Evolutionary conservation across 1,140 invertebrate genomes (phyloP).

Genomic region (Helicoverpa zea): DNA sequence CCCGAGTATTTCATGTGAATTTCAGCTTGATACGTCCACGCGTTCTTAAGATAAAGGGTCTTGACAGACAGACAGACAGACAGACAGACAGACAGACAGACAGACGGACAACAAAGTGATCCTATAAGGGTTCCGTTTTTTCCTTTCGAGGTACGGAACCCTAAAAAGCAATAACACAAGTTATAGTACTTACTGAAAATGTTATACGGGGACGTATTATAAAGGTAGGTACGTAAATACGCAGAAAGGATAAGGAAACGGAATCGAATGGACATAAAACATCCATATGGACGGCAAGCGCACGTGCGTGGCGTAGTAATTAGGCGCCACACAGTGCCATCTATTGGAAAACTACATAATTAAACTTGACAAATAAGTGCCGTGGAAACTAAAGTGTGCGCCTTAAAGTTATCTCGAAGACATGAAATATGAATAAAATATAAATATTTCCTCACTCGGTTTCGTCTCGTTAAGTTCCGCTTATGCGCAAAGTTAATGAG

Average conservation of each 20-base stretch:
- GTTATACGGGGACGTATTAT: slow-evolving; percentile 1
- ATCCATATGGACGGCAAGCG: slow-evolving; percentile 16
- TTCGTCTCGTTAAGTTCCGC: slow-evolving; percentile 52
- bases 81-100: too few relatives aligned
- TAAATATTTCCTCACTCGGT: slow-evolving; percentile 46
- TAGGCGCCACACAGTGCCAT: slow-evolving; percentile 29
- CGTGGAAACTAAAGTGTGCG: slow-evolving; percentile 45
- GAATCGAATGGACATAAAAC: slow-evolving; percentile 23
- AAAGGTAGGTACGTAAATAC: slow-evolving; percentile 1
- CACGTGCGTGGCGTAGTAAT: slow-evolving; percentile 33
- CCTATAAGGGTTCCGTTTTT: too few relatives aligned
- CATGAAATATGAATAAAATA: slow-evolving; percentile 52
- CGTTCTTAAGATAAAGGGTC: too few relatives aligned
- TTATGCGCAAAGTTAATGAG: slow-evolving; percentile 67
- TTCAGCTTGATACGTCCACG: too few relatives aligned
- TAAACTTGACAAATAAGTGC: slow-evolving; percentile 46
- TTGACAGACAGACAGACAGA: too few relatives aligned
- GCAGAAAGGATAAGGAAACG: slow-evolving; percentile 9
- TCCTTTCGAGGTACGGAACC: too few relatives aligned
- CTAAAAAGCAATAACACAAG: too few relatives aligned
- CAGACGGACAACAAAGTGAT: too few relatives aligned
- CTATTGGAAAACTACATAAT: slow-evolving; percentile 30
- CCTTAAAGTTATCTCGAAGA: slow-evolving; percentile 43
- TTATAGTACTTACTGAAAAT: background rate
- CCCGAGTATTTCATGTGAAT: too few relatives aligned